Evolutionary conservation across 1,140 invertebrate genomes (phyloP).

Genomic region (Ylistrum balloti): DNA sequence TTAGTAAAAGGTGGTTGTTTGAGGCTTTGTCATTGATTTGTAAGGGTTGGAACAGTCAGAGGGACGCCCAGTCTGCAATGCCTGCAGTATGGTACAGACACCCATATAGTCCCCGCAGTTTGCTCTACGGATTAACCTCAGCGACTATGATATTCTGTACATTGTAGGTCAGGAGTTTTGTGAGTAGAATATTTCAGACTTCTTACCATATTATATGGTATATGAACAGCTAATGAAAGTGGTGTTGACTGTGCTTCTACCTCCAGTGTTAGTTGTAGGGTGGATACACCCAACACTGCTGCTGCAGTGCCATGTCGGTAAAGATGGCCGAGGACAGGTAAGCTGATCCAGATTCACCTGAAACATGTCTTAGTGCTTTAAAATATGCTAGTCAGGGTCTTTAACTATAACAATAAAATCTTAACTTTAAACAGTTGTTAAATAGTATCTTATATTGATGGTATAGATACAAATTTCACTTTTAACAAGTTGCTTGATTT

Average conservation of each 20-base stretch:
- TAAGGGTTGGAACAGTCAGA: not conserved
- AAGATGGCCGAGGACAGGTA: slow-evolving; percentile 29
- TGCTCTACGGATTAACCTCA: not conserved
- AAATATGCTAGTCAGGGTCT: not conserved
- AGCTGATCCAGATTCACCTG: not conserved
- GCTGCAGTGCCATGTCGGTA: not conserved
- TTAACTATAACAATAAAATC: not conserved
- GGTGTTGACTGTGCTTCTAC: not conserved
- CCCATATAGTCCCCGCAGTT: not conserved
- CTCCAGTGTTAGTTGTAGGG: not conserved
- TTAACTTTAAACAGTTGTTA: too few species aligned
- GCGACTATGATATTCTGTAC: not conserved
- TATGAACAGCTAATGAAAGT: slow-evolving; percentile 1
- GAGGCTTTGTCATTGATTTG: slow-evolving; percentile 25
- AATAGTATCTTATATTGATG: too few species aligned
- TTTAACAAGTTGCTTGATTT: too few species aligned
- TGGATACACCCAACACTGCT: not conserved
- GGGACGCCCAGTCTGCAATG: not conserved
- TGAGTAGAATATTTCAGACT: slow-evolving; percentile 19
- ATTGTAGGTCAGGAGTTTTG: not conserved
- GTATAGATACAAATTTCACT: too few species aligned
- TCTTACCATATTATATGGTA: slow-evolving; percentile 6
- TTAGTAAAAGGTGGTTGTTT: not conserved
- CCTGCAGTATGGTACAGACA: not conserved
- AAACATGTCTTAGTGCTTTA: not conserved